These are phyloP conservation scores for Amyelois transitella DNA, from an alignment of 1,140 invertebrate genomes.

Conservation along the genomic window DNA sequence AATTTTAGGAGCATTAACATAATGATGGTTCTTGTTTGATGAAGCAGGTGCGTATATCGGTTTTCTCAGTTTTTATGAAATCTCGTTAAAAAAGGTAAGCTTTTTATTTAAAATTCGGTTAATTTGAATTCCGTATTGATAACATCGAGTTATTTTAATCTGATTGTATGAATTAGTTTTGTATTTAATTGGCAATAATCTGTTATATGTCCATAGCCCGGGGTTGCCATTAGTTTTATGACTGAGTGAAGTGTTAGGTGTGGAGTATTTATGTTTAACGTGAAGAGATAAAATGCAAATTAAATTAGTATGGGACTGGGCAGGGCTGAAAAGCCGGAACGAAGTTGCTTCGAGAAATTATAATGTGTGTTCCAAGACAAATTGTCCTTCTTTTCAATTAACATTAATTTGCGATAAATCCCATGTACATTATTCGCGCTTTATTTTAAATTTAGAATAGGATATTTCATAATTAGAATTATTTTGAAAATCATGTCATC, in stretches of 20 bases:
- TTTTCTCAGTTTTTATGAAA: slow-evolving; percentile 70
- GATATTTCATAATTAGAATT: too few relatives aligned
- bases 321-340: neutral
- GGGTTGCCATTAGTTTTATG: neutral
- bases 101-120: slow-evolving; percentile 39
- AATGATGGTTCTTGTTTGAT: slow-evolving; percentile 64
- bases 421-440: too few relatives aligned
- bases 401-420: too few relatives aligned
- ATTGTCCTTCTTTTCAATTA: too few relatives aligned
- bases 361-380: too few relatives aligned
- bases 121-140: slow-evolving; percentile 27
- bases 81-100: slow-evolving; percentile 38
- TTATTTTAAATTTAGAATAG: too few relatives aligned
- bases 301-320: neutral
- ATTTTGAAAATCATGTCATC: too few relatives aligned
- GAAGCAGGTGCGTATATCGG: slow-evolving; percentile 68
- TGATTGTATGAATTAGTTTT: slow-evolving; percentile 10
- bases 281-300: slow-evolving; percentile 4
- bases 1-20: slow-evolving; percentile 65
- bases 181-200: slow-evolving; percentile 10
- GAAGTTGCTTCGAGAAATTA: neutral
- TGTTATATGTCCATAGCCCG: neutral
- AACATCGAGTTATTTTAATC: slow-evolving; percentile 9
- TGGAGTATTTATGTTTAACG: neutral
- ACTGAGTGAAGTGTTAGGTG: slow-evolving; percentile 1